Evolutionary conservation across 2,113 vertebrate species (phyloP).

Genomic region (Silurus asotus): DNA sequence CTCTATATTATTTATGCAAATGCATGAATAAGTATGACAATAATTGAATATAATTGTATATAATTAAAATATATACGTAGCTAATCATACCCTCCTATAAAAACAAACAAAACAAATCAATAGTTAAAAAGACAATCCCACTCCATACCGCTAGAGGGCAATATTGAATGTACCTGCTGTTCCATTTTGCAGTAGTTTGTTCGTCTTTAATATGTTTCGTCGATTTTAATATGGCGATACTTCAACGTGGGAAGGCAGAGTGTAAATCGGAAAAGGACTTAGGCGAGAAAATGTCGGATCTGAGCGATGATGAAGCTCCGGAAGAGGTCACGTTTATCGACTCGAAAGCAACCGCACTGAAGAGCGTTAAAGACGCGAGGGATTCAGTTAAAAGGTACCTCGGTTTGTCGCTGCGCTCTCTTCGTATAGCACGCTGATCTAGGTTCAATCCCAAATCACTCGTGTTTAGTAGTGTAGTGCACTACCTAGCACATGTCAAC

Average conservation of each 20-base stretch:
- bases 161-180: neutral
- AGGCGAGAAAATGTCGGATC: neutral
- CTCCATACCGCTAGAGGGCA: slow-evolving; percentile 19
- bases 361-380: slow-evolving; percentile 61
- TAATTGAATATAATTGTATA: too few relatives aligned
- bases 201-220: neutral
- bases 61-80: neutral
- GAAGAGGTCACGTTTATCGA: slow-evolving; percentile 71
- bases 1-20: too few relatives aligned
- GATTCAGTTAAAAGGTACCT: slow-evolving; percentile 64
- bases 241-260: slow-evolving; percentile 55
- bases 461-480: neutral
- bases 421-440: neutral
- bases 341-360: slow-evolving; percentile 61
- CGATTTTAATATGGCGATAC: slow-evolving; percentile 58
- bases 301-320: slow-evolving; percentile 71
- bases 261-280: neutral
- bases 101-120: neutral
- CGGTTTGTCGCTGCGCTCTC: neutral
- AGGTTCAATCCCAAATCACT: neutral
- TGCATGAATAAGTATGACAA: too few relatives aligned
- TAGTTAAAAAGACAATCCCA: neutral
- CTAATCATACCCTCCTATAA: too few relatives aligned
- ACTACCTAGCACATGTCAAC: neutral
- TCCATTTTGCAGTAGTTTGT: neutral